Evolutionary conservation across 2,797 vertebrate genomes (phyloP).

Genomic region (Carcharodon carcharias): DNA sequence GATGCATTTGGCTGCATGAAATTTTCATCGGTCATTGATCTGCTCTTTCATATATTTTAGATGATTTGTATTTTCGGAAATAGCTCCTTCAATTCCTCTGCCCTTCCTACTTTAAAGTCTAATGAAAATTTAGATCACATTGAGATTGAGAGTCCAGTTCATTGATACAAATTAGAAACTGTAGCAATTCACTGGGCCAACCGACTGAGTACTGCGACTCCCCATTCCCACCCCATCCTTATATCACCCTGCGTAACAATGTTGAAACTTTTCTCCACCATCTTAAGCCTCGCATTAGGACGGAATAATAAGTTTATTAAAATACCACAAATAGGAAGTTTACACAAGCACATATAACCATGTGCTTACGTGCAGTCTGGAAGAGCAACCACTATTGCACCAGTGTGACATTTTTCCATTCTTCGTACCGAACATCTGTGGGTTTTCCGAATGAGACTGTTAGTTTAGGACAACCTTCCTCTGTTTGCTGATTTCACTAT

Average conservation of each 20-base stretch:
- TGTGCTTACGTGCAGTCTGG: neutral
- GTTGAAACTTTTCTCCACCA: neutral
- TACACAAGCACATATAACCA: neutral
- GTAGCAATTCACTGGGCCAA: neutral
- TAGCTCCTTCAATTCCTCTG: neutral
- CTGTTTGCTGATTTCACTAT: neutral
- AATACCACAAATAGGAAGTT: neutral
- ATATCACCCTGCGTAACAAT: neutral
- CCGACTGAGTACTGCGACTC: neutral
- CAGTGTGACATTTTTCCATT: neutral
- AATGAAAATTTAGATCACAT: neutral
- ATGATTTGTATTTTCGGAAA: neutral
- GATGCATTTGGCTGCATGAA: neutral
- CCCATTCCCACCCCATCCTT: neutral
- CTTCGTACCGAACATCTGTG: neutral
- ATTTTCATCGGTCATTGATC: neutral
- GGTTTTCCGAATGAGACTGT: neutral
- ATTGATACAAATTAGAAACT: neutral
- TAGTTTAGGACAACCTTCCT: neutral
- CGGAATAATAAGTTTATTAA: neutral
- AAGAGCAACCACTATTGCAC: neutral
- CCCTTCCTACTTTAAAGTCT: too few relatives aligned
- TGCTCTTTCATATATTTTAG: neutral
- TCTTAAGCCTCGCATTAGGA: neutral
- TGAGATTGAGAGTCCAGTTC: neutral